Conservation (phyloP, 2,888 invertebrate genomes). For the Pseudococcus viburni region DNA sequence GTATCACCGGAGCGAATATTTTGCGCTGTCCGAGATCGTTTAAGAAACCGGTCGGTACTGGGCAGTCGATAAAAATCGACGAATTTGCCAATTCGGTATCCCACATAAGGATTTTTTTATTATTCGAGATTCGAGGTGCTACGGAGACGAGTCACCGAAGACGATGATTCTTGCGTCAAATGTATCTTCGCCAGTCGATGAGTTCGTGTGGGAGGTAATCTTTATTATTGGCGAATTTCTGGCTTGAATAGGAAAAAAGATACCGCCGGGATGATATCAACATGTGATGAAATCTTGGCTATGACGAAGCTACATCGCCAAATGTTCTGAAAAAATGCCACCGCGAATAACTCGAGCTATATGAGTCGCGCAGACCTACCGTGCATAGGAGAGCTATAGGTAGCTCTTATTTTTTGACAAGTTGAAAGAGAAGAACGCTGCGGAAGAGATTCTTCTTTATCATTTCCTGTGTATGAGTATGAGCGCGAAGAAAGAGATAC, state of each 20-base stretch:
- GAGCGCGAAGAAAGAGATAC: neutral
- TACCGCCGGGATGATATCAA: neutral
- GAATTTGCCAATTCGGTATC: slow-evolving; percentile 44
- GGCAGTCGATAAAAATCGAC: slow-evolving; percentile 43
- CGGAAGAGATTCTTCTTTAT: slow-evolving; percentile 40
- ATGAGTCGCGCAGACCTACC: neutral
- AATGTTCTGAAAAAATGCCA: slow-evolving; percentile 5
- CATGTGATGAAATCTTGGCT: slow-evolving; percentile 23
- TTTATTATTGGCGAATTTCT: neutral
- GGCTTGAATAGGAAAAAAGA: neutral
- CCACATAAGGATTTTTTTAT: slow-evolving; percentile 21
- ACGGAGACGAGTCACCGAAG: neutral
- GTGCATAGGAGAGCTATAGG: neutral
- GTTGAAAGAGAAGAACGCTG: neutral
- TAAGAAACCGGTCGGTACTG: neutral
- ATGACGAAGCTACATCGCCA: slow-evolving; percentile 5
- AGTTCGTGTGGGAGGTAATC: neutral
- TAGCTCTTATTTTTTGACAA: slow-evolving; percentile 1
- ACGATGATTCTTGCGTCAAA: neutral
- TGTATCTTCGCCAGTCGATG: neutral
- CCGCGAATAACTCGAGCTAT: slow-evolving; percentile 33
- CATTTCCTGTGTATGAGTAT: slow-evolving; percentile 13
- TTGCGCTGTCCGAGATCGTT: slow-evolving; percentile 36
- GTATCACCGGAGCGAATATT: slow-evolving; percentile 15
- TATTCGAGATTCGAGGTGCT: neutral